Evolutionary conservation across 1,140 invertebrate species (phyloP).

Genomic region (Scaptomyza graminum): DNA sequence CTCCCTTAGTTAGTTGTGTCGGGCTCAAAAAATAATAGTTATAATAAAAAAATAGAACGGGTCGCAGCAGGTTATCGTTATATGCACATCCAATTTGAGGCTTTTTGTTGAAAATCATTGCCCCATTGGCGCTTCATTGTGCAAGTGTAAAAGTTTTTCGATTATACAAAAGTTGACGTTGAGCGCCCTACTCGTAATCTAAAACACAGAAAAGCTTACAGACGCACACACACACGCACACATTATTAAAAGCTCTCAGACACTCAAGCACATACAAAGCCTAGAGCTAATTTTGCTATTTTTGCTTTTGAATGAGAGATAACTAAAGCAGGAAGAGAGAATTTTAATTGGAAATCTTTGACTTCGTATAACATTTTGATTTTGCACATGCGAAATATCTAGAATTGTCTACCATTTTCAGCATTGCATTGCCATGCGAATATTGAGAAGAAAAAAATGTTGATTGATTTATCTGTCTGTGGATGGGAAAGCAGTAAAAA

Average conservation of each 20-base stretch:
- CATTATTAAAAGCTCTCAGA: not conserved
- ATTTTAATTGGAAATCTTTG: constrained; percentile 82
- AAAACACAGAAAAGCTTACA: constrained; percentile 16
- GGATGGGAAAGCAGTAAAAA: constrained; percentile 60
- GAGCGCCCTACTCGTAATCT: constrained; percentile 31
- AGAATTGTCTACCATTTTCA: not conserved
- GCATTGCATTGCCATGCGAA: constrained; percentile 1
- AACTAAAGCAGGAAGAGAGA: constrained; percentile 49
- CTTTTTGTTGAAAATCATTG: constrained; percentile 54
- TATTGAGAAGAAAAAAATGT: constrained; percentile 26
- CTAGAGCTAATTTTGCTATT: constrained; percentile 73
- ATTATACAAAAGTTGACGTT: constrained; percentile 63
- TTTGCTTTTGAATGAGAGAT: constrained; percentile 52
- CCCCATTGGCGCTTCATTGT: constrained; percentile 51
- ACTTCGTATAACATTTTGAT: constrained; percentile 48
- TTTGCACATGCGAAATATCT: constrained; percentile 11
- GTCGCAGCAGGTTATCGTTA: constrained; percentile 57
- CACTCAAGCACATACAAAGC: constrained; percentile 37
- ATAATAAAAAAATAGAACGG: not conserved
- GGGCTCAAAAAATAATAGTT: not conserved
- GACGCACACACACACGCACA: constrained; percentile 14
- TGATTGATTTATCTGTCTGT: constrained; percentile 82
- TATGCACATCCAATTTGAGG: constrained; percentile 54
- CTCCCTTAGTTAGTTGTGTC: constrained; percentile 51
- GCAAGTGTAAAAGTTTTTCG: constrained; percentile 71